Conservation (phyloP, 2,888 invertebrate genomes). For the Eristalis tenax region DNA sequence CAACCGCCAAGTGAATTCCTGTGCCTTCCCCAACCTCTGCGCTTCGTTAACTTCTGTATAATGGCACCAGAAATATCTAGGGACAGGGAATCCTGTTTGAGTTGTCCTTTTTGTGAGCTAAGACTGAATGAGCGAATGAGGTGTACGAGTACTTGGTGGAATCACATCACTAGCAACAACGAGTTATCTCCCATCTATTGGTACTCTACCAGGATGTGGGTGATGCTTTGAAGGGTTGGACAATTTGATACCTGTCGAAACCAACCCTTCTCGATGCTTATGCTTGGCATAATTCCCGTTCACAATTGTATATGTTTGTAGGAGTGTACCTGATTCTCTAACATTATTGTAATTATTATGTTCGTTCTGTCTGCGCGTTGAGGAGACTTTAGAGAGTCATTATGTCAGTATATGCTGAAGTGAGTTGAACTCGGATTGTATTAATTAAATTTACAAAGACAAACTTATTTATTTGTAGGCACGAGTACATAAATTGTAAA, state of each 20-base stretch:
- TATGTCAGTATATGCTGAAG: neutral
- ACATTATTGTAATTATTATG: constrained; percentile 40
- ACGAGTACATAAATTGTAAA: too few species aligned
- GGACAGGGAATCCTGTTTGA: constrained; percentile 28
- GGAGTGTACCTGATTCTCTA: neutral
- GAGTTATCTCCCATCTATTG: constrained; percentile 35
- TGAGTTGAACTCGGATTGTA: neutral
- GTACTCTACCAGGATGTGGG: neutral
- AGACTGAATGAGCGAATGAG: constrained; percentile 11
- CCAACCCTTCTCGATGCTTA: constrained; percentile 11
- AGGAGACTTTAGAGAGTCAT: constrained; percentile 1
- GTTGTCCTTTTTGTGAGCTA: constrained; percentile 28
- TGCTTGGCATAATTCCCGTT: constrained; percentile 15
- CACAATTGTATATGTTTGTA: constrained; percentile 12
- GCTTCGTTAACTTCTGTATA: constrained; percentile 36
- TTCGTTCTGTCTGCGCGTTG: constrained; percentile 21
- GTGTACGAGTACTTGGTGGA: neutral
- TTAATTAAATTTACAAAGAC: neutral
- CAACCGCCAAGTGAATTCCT: constrained; percentile 70
- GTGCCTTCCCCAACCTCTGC: constrained; percentile 48
- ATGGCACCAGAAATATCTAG: constrained; percentile 37
- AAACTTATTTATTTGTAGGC: too few species aligned
- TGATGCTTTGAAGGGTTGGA: constrained; percentile 11
- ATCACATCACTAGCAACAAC: constrained; percentile 1
- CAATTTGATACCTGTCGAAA: constrained; percentile 19